A percentile compares a stretch with the other conserved stretches of the same genome.
Evolutionary conservation across 2,797 vertebrate species (phyloP).

Genomic region (Gouania willdenowi): DNA sequence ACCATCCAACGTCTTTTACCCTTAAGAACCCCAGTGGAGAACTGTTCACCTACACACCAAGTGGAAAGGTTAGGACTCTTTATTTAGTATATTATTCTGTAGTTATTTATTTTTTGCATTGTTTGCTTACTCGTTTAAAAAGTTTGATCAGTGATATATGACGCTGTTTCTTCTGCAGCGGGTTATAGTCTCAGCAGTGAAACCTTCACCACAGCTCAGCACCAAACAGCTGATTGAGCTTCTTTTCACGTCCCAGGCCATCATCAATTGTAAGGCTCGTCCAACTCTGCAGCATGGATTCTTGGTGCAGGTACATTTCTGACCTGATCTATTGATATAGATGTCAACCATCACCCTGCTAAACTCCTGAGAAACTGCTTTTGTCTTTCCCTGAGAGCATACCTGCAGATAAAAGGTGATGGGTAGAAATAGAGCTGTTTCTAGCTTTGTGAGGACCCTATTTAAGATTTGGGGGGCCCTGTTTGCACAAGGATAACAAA

Average conservation of each 20-base stretch:
- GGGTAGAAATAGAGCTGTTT: no score
- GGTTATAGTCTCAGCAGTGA: constrained; percentile 66
- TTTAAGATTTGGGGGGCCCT: no score
- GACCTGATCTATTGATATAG: no score
- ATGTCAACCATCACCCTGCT: no score
- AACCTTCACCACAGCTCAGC: constrained; percentile 70
- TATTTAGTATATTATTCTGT: background rate
- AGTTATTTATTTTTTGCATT: background rate
- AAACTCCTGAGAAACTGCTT: no score
- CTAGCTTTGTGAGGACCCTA: no score
- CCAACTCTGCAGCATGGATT: constrained; percentile 91
- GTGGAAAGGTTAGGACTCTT: constrained; percentile 78
- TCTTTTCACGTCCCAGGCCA: constrained; percentile 78
- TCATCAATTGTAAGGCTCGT: constrained; percentile 86
- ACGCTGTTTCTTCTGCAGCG: constrained; percentile 43
- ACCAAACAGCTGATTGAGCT: constrained; percentile 79
- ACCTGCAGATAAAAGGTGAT: no score
- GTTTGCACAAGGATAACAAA: no score
- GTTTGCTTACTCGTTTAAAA: no score
- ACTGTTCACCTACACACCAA: constrained; percentile 81
- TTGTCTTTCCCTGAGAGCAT: no score
- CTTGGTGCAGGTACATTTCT: constrained; percentile 84
- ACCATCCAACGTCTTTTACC: constrained; percentile 82
- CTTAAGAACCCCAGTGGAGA: constrained; percentile 89
- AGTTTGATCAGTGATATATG: no score